A percentile compares a stretch with the other conserved stretches of the same genome.
Evolutionary conservation across 2,888 invertebrate species (phyloP).

Genomic region (Drosophila nr. perissopoda): DNA sequence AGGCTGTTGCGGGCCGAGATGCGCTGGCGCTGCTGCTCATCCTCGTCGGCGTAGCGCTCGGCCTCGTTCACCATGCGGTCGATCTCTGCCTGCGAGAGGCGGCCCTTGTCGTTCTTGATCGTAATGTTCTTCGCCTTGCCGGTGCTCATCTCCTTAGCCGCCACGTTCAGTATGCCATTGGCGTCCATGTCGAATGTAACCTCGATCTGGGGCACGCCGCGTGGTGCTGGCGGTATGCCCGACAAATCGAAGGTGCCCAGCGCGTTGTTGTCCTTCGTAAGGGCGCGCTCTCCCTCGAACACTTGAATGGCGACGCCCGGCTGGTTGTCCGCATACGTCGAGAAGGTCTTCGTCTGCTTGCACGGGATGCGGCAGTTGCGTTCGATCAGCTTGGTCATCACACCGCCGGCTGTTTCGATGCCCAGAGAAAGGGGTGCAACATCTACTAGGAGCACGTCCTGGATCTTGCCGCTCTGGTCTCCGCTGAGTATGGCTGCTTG

Average conservation of each 20-base stretch:
- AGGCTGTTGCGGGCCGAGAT: constrained; percentile 36
- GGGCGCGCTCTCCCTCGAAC: constrained; percentile 39
- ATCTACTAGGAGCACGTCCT: constrained; percentile 39
- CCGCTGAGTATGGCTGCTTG: constrained; percentile 42
- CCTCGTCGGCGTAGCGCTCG: constrained; percentile 88
- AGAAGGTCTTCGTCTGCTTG: constrained; percentile 40
- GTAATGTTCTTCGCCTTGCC: constrained; percentile 91
- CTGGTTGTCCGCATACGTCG: constrained; percentile 41
- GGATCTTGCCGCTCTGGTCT: constrained; percentile 38
- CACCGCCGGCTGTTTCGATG: constrained; percentile 41
- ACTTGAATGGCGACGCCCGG: constrained; percentile 40
- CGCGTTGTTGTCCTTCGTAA: constrained; percentile 33
- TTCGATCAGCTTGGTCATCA: constrained; percentile 39
- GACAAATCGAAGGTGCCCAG: constrained; percentile 38
- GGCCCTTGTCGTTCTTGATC: constrained; percentile 93
- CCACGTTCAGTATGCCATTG: constrained; percentile 96
- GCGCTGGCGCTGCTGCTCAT: constrained; percentile 41
- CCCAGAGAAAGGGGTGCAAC: constrained; percentile 36
- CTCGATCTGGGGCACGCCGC: constrained; percentile 94
- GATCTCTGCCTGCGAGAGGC: constrained; percentile 92
- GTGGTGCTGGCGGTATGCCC: constrained; percentile 96
- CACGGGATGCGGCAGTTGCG: constrained; percentile 39
- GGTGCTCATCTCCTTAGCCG: constrained; percentile 89
- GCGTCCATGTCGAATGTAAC: constrained; percentile 94
- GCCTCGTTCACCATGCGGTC: constrained; percentile 92